Evolutionary conservation across 2,113 vertebrate genomes (phyloP).

Genomic region (Gobio gobio): DNA sequence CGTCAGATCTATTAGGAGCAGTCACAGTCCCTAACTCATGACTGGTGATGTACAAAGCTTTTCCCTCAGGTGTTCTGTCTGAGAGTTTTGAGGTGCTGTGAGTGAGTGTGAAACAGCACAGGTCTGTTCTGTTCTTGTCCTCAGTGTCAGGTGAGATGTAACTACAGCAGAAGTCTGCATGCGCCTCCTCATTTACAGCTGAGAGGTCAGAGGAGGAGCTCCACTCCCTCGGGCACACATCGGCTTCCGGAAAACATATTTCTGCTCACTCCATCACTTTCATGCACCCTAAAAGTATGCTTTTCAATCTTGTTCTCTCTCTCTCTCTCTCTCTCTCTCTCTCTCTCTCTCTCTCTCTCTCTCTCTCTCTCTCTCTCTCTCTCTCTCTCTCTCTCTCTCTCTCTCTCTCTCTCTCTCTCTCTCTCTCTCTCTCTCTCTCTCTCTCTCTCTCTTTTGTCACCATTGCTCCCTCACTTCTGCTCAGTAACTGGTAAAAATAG

Average conservation of each 20-base stretch:
- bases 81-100: background rate
- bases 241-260: background rate
- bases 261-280: slow-evolving; percentile 27
- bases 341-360: slow-evolving; percentile 57
- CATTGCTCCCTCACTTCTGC: slow-evolving; percentile 64
- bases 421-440: slow-evolving; percentile 51
- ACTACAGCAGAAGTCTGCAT: slow-evolving; percentile 7
- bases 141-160: slow-evolving; percentile 15
- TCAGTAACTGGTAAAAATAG: slow-evolving; percentile 82
- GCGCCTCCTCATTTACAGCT: slow-evolving; percentile 25
- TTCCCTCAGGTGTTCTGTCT: background rate
- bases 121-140: background rate
- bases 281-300: slow-evolving; percentile 33
- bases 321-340: slow-evolving; percentile 36
- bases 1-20: background rate
- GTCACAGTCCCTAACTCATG: background rate
- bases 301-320: slow-evolving; percentile 59
- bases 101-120: background rate
- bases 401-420: slow-evolving; percentile 52
- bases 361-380: slow-evolving; percentile 46
- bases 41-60: background rate
- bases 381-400: slow-evolving; percentile 51
- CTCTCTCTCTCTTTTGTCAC: slow-evolving; percentile 53
- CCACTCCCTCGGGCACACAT: slow-evolving; percentile 21
- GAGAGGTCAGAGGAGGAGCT: slow-evolving; percentile 16